Evolutionary conservation across 1,140 invertebrate genomes (phyloP).

Genomic region (Myzus persicae): DNA sequence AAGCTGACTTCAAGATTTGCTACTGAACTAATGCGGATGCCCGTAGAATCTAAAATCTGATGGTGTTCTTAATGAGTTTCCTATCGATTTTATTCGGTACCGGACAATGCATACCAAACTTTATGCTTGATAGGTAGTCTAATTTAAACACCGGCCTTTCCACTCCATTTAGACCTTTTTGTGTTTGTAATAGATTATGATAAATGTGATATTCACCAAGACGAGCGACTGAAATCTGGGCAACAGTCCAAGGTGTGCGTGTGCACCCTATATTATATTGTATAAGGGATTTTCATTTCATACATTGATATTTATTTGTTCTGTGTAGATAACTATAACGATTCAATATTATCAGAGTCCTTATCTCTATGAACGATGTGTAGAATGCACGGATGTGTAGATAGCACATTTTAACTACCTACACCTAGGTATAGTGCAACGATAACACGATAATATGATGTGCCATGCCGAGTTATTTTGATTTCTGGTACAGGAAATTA

Average conservation of each 20-base stretch:
- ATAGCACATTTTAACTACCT: not conserved
- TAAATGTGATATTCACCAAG: not conserved
- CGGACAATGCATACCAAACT: not conserved
- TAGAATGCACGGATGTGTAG: not conserved
- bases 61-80: not conserved
- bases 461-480: not conserved
- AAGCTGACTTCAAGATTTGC: not conserved
- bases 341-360: not conserved
- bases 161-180: not conserved
- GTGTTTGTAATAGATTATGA: not conserved
- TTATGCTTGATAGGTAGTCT: not conserved
- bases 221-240: not conserved
- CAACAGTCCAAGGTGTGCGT: not conserved
- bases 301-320: not conserved
- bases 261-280: not conserved
- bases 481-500: too few species aligned
- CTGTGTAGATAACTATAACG: not conserved
- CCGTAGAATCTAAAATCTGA: not conserved
- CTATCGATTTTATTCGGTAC: conserved; percentile 4
- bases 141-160: not conserved
- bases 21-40: not conserved
- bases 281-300: not conserved
- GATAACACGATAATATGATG: not conserved
- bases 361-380: not conserved
- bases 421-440: not conserved